Percentiles rank a stretch among this genome's conserved stretches.
Evolutionary conservation across 2,888 invertebrate genomes (phyloP).

Genomic region (Trisateles emortualis): DNA sequence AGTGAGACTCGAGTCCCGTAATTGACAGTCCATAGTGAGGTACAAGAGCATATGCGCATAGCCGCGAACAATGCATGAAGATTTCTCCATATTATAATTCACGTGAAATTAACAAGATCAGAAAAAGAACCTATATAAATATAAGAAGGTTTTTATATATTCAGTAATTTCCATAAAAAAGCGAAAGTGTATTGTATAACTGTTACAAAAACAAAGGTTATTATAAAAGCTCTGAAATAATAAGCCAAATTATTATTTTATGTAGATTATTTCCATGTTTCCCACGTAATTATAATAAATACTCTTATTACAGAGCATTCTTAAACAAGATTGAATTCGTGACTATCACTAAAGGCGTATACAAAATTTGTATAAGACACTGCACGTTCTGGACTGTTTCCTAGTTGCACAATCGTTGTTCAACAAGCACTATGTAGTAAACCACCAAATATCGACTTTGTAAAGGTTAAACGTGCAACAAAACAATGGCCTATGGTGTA

Average conservation of each 20-base stretch:
- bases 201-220: conserved; percentile 32
- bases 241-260: conserved; percentile 32
- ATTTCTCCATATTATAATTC: conserved; percentile 46
- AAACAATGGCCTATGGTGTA: conserved; percentile 17
- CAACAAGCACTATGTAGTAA: conserved; percentile 26
- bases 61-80: conserved; percentile 25
- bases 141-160: conserved; percentile 36
- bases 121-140: conserved; percentile 20
- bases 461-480: conserved; percentile 30
- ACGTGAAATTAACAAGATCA: conserved; percentile 27
- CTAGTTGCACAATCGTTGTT: conserved; percentile 50
- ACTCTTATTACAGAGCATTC: conserved; percentile 46
- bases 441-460: conserved; percentile 38
- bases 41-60: conserved; percentile 28
- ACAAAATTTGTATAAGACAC: conserved; percentile 53
- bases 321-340: conserved; percentile 61
- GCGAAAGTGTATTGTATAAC: conserved; percentile 47
- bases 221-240: conserved; percentile 32
- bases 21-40: conserved; percentile 46
- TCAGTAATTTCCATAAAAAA: conserved; percentile 36
- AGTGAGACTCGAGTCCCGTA: conserved; percentile 45
- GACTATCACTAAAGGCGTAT: conserved; percentile 62
- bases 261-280: conserved; percentile 44
- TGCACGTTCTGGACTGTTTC: conserved; percentile 55
- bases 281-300: conserved; percentile 50